Percentiles rank a stretch among this genome's conserved stretches.
These are phyloP conservation scores for Cricetomys ansorgei DNA, from an alignment of 2,113 vertebrate genomes.

Conservation along the genomic window DNA sequence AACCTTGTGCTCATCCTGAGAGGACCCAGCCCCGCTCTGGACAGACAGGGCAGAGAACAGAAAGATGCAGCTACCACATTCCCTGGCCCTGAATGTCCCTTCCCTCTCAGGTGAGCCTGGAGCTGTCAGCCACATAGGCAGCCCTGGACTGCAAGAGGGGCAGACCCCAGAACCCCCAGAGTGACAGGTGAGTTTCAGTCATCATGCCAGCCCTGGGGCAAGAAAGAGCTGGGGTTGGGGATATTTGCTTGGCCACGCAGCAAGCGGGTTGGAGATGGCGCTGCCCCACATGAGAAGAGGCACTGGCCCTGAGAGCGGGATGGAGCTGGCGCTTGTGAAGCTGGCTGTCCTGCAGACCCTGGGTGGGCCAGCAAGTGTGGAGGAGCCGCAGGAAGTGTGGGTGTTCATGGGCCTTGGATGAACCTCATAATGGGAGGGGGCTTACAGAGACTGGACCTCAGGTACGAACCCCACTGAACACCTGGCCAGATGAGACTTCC, in stretches of 20 bases:
- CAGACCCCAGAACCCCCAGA: slow-evolving; percentile 75
- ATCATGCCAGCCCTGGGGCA: neutral
- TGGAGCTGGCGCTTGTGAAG: neutral
- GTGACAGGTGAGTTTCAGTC: slow-evolving; percentile 75
- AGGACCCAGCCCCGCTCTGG: neutral
- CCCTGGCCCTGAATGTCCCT: neutral
- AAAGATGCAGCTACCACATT: too few species aligned
- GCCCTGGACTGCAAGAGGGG: slow-evolving; percentile 55
- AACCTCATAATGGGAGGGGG: neutral
- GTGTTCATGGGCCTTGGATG: neutral
- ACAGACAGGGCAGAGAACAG: neutral
- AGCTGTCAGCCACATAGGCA: slow-evolving; percentile 77
- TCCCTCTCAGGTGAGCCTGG: slow-evolving; percentile 78
- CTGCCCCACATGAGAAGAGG: neutral
- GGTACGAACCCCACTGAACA: neutral
- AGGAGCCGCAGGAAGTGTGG: neutral
- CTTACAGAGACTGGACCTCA: neutral
- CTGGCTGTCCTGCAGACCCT: neutral
- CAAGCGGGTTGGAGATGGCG: neutral
- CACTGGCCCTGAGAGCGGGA: neutral
- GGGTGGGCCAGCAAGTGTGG: neutral
- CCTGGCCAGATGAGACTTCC: neutral
- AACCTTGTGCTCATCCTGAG: neutral
- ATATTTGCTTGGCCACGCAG: neutral
- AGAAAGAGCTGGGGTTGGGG: neutral